These are phyloP conservation scores for Corvus hawaiiensis DNA, from an alignment of 2,113 vertebrate genomes.

Conservation along the genomic window DNA sequence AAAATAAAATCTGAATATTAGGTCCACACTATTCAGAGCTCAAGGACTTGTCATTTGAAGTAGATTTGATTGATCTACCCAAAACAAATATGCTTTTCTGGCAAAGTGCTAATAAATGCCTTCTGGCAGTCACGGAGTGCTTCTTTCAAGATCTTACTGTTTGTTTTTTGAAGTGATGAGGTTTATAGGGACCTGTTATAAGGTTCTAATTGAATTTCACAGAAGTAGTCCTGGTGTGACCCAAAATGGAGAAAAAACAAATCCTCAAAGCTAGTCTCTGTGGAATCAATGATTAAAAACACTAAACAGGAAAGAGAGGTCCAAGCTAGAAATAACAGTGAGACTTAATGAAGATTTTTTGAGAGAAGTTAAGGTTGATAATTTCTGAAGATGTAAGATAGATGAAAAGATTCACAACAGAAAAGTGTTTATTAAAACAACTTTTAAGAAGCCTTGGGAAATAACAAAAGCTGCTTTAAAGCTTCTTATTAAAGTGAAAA, in stretches of 20 bases:
- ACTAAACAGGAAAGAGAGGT: slow-evolving; percentile 23
- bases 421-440: slow-evolving; percentile 71
- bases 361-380: slow-evolving; percentile 58
- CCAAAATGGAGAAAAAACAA: slow-evolving; percentile 12
- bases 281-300: slow-evolving; percentile 58
- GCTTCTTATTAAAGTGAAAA: slow-evolving; percentile 59
- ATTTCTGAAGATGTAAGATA: slow-evolving; percentile 8
- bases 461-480: slow-evolving; percentile 61
- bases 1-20: slow-evolving; percentile 6
- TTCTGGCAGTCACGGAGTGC: slow-evolving; percentile 32
- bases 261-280: slow-evolving; percentile 40
- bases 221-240: slow-evolving; percentile 67
- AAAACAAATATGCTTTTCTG: slow-evolving; percentile 60
- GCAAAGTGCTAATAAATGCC: slow-evolving; percentile 76
- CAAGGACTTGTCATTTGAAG: slow-evolving; percentile 62
- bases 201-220: slow-evolving; percentile 80
- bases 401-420: slow-evolving; percentile 64
- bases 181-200: slow-evolving; percentile 69
- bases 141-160: slow-evolving; percentile 69
- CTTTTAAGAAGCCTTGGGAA: slow-evolving; percentile 56
- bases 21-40: background rate
- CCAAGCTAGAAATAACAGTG: slow-evolving; percentile 51
- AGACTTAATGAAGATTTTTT: slow-evolving; percentile 69
- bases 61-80: slow-evolving; percentile 67
- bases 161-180: slow-evolving; percentile 72